Evolutionary conservation across 1,140 invertebrate genomes (phyloP), one percentile per base, ranked within the genome.

Genomic region (Holotrichia oblita): DNA sequence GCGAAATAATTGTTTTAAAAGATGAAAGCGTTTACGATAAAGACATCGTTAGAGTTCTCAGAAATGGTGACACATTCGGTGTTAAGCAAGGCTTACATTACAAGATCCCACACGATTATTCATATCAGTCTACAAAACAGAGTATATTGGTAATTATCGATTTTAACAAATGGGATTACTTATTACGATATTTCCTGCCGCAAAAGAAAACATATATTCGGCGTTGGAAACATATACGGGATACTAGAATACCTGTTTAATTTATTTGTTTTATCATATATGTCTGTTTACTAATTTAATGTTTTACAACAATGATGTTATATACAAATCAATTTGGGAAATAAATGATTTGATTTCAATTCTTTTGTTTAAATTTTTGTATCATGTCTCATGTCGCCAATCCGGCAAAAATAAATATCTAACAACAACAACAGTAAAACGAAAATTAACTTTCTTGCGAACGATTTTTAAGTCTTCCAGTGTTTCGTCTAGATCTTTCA

Each of bases 131-230:
- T 1, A 44, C 8, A 6, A 74, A 74, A n/a, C 34, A 42, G 14
- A 74, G 73, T 20, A 74, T 44, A 22, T 22, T 74, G 6, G 34
- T 40, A 2, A 42, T 74, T 42, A n/a, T 74, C 4, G 41, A 74
- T n/a, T 74, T 17, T 20, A 74, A 40, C 40, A 12, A 74, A 1
- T 74, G 73, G 73, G 17, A 74, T 22, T 74, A 74, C 24, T 74
- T 74, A 27, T 42, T 74, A 42, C 40, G 73, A n/a, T 41, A 17
- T 20, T 74, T 74, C n/a, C 73, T 12, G 73, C 75, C 2, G 10
- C 75, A 9, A 76, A 55, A 40, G 75, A 76, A 40, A n/a, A 17
- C 14, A 76, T 76, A 20, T 76, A 22, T 77, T 55, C 48, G 2
- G 48, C 48, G 6, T 17, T 55, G 6, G n/a, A 55, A 69, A 27